Evolutionary conservation across 2,797 vertebrate genomes (phyloP).

Genomic region (Adelosebastes latens): DNA sequence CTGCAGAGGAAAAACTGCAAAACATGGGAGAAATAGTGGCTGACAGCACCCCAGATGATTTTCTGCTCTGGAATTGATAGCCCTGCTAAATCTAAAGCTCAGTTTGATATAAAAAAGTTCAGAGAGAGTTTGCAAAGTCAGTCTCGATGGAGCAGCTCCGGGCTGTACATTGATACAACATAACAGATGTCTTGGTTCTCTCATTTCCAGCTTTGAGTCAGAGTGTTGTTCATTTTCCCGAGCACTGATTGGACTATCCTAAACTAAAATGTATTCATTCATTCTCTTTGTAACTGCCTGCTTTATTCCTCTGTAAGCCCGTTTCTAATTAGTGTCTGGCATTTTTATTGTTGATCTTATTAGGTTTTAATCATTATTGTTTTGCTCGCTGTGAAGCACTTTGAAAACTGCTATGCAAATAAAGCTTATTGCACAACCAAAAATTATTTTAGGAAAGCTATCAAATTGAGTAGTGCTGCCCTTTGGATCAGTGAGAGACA

Average conservation of each 20-base stretch:
- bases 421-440: conserved; percentile 21
- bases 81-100: conserved; percentile 57
- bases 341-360: conserved; percentile 59
- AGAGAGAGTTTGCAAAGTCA: conserved; percentile 63
- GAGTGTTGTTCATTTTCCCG: conserved; percentile 43
- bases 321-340: conserved; percentile 56
- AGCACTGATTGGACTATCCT: conserved; percentile 49
- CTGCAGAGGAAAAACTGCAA: conserved; percentile 47
- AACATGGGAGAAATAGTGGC: conserved; percentile 44
- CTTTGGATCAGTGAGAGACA: conserved; percentile 15
- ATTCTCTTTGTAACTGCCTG: conserved; percentile 44
- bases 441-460: conserved; percentile 19
- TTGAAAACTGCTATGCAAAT: conserved; percentile 28
- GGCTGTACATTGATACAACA: conserved; percentile 60
- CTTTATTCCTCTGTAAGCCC: conserved; percentile 43
- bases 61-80: conserved; percentile 62
- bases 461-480: conserved; percentile 28
- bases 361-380: conserved; percentile 63
- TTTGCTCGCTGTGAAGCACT: conserved; percentile 29
- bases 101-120: conserved; percentile 62
- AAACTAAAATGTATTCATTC: conserved; percentile 41
- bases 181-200: conserved; percentile 59
- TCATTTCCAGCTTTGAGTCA: conserved; percentile 58
- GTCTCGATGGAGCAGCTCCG: conserved; percentile 52
- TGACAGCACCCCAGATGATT: conserved; percentile 47